Conservation (phyloP, 2,113 vertebrate species). For the Cervus canadensis region DNA sequence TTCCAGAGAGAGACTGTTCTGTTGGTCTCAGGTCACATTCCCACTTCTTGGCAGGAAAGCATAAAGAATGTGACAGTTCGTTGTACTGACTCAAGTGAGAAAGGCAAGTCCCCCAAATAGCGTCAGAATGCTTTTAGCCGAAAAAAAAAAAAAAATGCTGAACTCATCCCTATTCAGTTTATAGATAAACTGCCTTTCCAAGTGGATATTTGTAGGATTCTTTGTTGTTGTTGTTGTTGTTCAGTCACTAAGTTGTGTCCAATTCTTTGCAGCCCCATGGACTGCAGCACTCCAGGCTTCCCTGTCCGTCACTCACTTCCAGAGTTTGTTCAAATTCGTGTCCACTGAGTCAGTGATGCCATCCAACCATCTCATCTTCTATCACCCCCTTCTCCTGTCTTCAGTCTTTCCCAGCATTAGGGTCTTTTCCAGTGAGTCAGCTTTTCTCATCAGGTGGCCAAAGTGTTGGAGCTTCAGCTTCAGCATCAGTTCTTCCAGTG, state of each 20-base stretch:
- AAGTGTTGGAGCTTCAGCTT: neutral
- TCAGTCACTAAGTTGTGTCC: neutral
- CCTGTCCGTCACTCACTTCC: rapidly evolving
- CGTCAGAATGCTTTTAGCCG: neutral
- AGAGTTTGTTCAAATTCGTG: neutral
- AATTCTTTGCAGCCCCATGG: neutral
- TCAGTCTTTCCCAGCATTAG: neutral
- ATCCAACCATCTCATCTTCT: neutral
- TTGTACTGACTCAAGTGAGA: neutral
- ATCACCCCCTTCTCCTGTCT: neutral
- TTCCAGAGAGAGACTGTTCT: neutral
- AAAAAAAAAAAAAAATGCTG: neutral
- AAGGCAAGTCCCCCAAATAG: neutral
- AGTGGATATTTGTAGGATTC: neutral
- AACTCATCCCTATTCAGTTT: neutral
- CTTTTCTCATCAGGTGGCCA: neutral
- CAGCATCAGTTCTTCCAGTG: neutral
- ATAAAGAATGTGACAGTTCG: neutral
- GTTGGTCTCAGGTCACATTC: neutral
- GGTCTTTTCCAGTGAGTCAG: neutral
- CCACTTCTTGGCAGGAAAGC: neutral
- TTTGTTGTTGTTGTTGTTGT: neutral
- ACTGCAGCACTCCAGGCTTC: neutral
- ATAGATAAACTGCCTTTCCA: neutral
- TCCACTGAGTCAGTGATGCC: neutral